Base-by-base conservation (phyloP, 2,113 vertebrate species). In the Hippocampus mohnikei region DNA sequence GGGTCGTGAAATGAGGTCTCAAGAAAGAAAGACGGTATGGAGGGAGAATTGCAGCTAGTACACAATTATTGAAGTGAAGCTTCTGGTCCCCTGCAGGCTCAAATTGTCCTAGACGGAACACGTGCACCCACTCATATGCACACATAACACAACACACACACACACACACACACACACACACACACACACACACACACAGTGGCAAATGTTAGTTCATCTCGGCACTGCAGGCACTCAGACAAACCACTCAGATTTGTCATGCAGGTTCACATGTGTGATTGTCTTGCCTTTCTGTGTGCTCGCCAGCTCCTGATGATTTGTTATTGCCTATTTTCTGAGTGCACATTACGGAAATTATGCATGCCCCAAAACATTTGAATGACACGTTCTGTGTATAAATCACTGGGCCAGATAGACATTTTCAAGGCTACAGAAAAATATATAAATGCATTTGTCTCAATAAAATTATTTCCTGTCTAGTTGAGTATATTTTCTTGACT, bases 121-220 rank as follows among this genome's bases (percentile, higher is more conserved):
- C 40, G 60, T 65, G 61, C 52, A 82, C 65, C 6, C 62, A 48
- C 63, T 55, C 56, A 65, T 33, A 33, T 33, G 29, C 16, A 48
- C 70, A 58, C 41, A 50, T 53, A 63, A 50, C 37, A 66, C 21
- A 59, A 69, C 65, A 69, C 64, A 72, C 53, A 50, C 53, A 53
- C 63, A 66, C 66, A 53, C 16, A 63, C 66, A 50, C 41, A 50
- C 60, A 63, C 53, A 50, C 37, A 66, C 21, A 59, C 73, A 69
- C 65, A 69, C 64, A 72, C 53, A 50, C 53, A 53, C 63, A 66
- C 66, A 53, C 16, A 63, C 66, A 50, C 42, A 83, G 83, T 78
- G 64, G 63, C 23, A 20, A 37, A 37, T 67, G 56, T 80, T 73
- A 73, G 82, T 85, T 87, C 79, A 88, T 88, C 85, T 85, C 84